Evolutionary conservation across 2,888 invertebrate species (phyloP), one percentile per base, ranked within the genome.

Genomic region (Celastrina argiolus): DNA sequence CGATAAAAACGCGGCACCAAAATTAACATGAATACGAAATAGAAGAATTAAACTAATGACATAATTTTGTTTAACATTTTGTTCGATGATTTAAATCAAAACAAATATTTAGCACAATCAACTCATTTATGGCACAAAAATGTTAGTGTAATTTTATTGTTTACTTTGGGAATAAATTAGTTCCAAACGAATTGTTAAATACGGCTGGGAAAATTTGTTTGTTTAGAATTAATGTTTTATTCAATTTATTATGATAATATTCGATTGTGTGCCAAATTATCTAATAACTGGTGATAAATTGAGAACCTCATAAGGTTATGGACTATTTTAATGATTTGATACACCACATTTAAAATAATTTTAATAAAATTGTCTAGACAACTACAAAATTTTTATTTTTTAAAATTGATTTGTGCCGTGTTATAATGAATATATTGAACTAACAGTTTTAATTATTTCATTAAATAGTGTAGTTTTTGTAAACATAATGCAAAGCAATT

Each of bases 31-130:
- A 64, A 64, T 64, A 31, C 51, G 22, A 56, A 56, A 18, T 65
- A 65, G 56, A 39, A 39, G 56, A 56, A 26, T 56, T 16, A 36
- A 51, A 56, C 56, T 39, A 56, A 56, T 65, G 39, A 56, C 36
- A 56, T 58, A 56, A 65, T 41, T 67, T 67, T 65, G 67, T 64
- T 58, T 56, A 39, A 56, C 65, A 63, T 66, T 67, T 59, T 66
- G 65, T 66, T 31, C 65, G 63, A 64, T 66, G 67, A 69, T 67
- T 69, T 70, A 69, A 71, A 72, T 65, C 68, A 69, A 71, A 68
- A 66, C 71, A 70, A 72, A 69, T 67, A 69, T 68, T 71, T 71
- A 71, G 68, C 69, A 72, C 70, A 71, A 72, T 70, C 69, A 71
- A 72, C 70, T 67, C 68, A 68, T 71, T 72, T 69, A 69, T 70